Conservation (phyloP, 2,113 vertebrate species). For the Dipodomys spectabilis region DNA sequence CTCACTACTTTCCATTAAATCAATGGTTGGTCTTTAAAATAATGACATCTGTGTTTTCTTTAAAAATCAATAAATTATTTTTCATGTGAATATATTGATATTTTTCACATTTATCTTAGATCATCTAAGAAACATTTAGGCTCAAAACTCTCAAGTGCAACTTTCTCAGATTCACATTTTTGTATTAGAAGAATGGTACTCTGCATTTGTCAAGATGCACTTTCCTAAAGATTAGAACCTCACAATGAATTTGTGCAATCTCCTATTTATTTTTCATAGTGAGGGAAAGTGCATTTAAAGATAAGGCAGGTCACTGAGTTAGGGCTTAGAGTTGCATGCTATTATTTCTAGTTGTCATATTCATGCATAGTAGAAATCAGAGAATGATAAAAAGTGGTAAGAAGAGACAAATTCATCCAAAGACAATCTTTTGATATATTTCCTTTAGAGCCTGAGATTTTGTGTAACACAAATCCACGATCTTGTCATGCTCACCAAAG, state of each 20-base stretch:
- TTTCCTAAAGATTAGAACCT: background rate
- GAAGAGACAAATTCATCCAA: background rate
- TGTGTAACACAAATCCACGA: background rate
- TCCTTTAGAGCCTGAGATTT: background rate
- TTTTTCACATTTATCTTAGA: constrained; percentile 35
- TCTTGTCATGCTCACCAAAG: background rate
- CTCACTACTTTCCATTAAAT: background rate
- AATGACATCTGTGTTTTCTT: background rate
- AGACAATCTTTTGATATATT: background rate
- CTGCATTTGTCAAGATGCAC: background rate
- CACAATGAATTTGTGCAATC: background rate
- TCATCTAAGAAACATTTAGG: background rate
- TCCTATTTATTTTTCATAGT: background rate
- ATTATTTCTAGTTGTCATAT: background rate
- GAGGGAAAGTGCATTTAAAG: background rate
- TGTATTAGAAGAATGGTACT: background rate
- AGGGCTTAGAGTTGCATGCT: background rate
- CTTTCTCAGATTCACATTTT: background rate
- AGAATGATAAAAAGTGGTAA: background rate
- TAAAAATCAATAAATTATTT: constrained; percentile 39
- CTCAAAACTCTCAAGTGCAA: background rate
- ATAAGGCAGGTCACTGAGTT: background rate
- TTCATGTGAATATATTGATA: background rate
- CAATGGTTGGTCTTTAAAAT: background rate
- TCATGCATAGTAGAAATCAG: background rate